Evolutionary conservation across 2,797 vertebrate genomes (phyloP).

Genomic region (Nyctalus aviator): DNA sequence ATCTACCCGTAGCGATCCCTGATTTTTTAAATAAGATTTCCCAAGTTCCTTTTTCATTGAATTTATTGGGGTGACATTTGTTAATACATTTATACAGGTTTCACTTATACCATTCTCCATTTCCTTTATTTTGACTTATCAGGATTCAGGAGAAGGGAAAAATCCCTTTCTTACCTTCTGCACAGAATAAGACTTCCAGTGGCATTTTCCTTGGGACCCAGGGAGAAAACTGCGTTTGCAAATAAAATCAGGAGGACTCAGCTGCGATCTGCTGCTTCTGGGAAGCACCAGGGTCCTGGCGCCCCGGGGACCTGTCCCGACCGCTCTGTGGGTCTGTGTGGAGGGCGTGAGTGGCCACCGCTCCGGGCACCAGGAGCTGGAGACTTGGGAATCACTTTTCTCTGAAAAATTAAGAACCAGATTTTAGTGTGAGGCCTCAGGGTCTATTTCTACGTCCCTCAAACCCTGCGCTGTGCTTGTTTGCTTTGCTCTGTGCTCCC

Average conservation of each 20-base stretch:
- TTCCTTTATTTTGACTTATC: background rate
- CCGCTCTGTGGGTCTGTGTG: background rate
- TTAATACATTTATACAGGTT: background rate
- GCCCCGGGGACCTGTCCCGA: background rate
- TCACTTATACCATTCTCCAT: background rate
- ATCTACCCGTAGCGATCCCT: background rate
- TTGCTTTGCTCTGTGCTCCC: background rate
- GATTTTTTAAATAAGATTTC: slow-evolving; percentile 1
- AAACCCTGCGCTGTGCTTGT: too few species aligned
- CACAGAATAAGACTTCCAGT: background rate
- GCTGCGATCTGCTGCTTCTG: background rate
- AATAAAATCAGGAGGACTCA: background rate
- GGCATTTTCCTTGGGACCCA: background rate
- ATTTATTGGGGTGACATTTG: background rate
- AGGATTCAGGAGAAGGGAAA: background rate
- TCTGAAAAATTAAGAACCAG: background rate
- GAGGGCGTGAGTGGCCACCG: background rate
- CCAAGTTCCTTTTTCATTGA: background rate
- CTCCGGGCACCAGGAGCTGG: background rate
- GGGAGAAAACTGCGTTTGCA: background rate
- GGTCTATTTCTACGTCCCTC: background rate
- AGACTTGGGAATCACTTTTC: background rate
- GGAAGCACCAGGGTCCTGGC: background rate
- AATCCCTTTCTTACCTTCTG: slow-evolving; percentile 2
- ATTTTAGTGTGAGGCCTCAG: background rate